A percentile compares a stretch with the other conserved stretches of the same genome.
phyloP scores from a whole-genome alignment of 1,140 invertebrate genomes.

The Sinonovacula constricta region DNA sequence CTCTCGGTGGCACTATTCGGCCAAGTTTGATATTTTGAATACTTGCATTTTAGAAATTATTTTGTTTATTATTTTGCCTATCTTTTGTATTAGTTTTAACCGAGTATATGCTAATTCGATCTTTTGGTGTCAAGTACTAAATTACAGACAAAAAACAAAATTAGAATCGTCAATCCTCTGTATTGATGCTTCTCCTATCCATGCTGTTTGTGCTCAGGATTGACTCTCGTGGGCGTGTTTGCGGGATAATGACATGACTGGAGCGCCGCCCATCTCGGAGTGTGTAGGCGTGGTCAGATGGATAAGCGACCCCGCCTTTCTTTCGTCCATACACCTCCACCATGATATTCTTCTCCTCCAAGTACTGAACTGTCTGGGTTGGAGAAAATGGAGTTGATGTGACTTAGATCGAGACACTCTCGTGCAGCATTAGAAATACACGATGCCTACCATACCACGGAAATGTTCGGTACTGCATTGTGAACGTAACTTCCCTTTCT shows the following conservation, averaged over 20 bases:
- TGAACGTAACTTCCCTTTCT: too few relatives aligned
- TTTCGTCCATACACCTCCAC: constrained; percentile 33
- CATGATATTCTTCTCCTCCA: constrained; percentile 17
- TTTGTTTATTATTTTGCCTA: not conserved
- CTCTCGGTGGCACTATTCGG: too few relatives aligned
- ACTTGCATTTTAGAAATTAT: too few relatives aligned
- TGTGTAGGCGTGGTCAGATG: constrained; percentile 2
- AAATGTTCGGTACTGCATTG: too few relatives aligned
- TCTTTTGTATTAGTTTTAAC: not conserved
- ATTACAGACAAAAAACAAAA: not conserved
- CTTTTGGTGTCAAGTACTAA: not conserved
- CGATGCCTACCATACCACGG: not conserved
- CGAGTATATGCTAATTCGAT: not conserved
- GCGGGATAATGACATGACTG: not conserved
- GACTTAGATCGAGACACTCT: not conserved
- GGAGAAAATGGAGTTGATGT: not conserved
- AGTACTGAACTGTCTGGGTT: constrained; percentile 25
- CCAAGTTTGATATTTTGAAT: too few relatives aligned
- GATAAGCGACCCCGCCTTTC: too few relatives aligned
- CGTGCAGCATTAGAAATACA: not conserved
- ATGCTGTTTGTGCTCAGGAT: not conserved
- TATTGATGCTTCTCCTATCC: not conserved
- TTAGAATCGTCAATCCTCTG: not conserved
- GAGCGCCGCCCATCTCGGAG: not conserved
- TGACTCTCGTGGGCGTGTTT: not conserved